Evolutionary conservation across 1,140 invertebrate species (phyloP).

Genomic region (Planococcus citri): DNA sequence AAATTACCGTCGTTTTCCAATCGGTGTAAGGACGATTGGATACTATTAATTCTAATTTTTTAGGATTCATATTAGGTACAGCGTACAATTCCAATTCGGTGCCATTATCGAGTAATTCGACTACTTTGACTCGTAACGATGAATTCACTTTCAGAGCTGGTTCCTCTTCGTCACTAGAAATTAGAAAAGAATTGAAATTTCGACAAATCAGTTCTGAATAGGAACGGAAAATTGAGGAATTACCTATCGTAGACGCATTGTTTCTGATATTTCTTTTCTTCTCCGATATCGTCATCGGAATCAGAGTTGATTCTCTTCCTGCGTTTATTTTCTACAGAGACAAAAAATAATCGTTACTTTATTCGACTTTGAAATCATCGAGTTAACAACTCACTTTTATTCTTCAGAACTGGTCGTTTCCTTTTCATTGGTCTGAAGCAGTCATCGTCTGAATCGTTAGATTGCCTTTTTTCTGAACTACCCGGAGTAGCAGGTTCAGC

Average conservation of each 20-base stretch:
- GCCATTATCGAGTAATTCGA: slow-evolving; percentile 60
- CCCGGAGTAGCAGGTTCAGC: not conserved
- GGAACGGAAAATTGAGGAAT: not conserved
- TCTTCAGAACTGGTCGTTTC: not conserved
- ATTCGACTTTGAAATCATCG: not conserved
- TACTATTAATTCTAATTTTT: slow-evolving; percentile 55
- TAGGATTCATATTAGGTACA: slow-evolving; percentile 55
- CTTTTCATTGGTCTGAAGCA: not conserved
- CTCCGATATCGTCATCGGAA: slow-evolving; percentile 19
- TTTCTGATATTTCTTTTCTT: slow-evolving; percentile 21
- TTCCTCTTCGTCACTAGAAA: slow-evolving; percentile 44
- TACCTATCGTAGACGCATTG: slow-evolving; percentile 19
- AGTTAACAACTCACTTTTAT: not conserved
- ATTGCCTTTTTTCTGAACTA: not conserved
- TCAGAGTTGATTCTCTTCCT: slow-evolving; percentile 21
- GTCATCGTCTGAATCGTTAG: not conserved
- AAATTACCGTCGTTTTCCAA: slow-evolving; percentile 54
- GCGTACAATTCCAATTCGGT: slow-evolving; percentile 48
- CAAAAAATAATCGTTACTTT: not conserved
- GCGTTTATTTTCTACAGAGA: slow-evolving; percentile 22
- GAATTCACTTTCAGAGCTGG: slow-evolving; percentile 54
- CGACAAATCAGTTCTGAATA: not conserved
- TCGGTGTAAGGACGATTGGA: slow-evolving; percentile 51
- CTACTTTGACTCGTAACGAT: slow-evolving; percentile 54
- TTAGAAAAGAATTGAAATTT: not conserved